Evolutionary conservation across 35 echinoderm and acorn worm species (phyloP).

Genomic region (Lytechinus pictus): DNA sequence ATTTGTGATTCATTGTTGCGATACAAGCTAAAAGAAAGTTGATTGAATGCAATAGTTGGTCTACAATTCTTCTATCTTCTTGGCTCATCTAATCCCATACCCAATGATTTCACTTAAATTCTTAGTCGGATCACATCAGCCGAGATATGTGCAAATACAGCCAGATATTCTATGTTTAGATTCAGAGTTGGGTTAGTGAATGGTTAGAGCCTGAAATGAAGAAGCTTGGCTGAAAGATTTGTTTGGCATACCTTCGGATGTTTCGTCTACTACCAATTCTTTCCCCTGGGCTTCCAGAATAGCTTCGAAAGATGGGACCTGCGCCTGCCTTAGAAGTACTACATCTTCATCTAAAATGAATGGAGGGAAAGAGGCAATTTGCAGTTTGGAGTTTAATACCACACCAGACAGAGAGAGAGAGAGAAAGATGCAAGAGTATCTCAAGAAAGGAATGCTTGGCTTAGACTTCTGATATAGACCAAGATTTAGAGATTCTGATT

Average conservation of each 20-base stretch:
- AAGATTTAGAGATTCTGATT: neutral
- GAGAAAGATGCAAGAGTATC: neutral
- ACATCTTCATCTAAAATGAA: slow-evolving; percentile 70
- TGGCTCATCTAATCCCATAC: too few species aligned
- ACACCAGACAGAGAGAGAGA: neutral
- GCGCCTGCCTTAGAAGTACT: slow-evolving; percentile 69
- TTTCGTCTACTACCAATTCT: slow-evolving; percentile 69
- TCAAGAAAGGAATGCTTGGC: neutral
- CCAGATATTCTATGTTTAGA: neutral
- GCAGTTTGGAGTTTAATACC: neutral
- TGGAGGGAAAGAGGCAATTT: slow-evolving; percentile 17
- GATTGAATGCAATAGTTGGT: too few species aligned
- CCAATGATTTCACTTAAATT: too few species aligned
- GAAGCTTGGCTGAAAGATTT: neutral
- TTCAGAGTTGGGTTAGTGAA: neutral
- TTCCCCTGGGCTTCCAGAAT: slow-evolving; percentile 82
- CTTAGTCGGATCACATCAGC: neutral
- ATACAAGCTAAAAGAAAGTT: too few species aligned
- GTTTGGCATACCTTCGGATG: slow-evolving; percentile 75
- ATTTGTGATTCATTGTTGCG: too few species aligned
- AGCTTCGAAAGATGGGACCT: slow-evolving; percentile 78
- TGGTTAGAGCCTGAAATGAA: neutral
- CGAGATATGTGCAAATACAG: neutral
- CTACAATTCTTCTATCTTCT: too few species aligned
- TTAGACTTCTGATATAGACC: neutral